Base-by-base conservation (phyloP, 2,113 vertebrate genomes). In the Alosa alosa region DNA sequence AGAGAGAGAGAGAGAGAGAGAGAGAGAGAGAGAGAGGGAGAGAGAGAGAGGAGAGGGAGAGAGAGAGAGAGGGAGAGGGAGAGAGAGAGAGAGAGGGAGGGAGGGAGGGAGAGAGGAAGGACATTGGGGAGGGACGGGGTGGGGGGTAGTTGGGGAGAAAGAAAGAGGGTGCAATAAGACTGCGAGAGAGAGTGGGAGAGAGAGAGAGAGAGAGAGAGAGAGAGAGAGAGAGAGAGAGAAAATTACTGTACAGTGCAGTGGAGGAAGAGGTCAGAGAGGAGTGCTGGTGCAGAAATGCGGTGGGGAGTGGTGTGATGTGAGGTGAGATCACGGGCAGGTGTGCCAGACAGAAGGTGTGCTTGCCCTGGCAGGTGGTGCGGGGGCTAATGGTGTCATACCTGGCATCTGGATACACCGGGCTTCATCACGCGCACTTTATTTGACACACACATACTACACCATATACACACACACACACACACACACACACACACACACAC, bases 331-430 rank as follows among this genome's bases (percentile, higher is more conserved):
- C 84, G 90, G 87, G 86, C 91, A 92, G 90, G 91, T 93, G 91
- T 90, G 85, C 75, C 84, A 90, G 86, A 89, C 92, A 92, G 92
- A 92, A 84, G 86, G 88, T 86, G 81, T 60, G 85, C 81, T 85
- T 88, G 88, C 88, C 55, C 87, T 89, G 89, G 81, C 91, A 93
- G 90, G 91, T 92, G 90, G 85, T 82, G 83, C 84, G 84, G 86
- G 86, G 83, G 52, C 87, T 89, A 87, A 89, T 87, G 83, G 82
- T 91, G 87, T 64, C 84, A 84, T 88, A 86, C 81, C 81, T 88
- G 86, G 86, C 89, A 91, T 92, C 90, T 93, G 92, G 89, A 89
- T 86, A 82, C 82, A 41, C n/a, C 82, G 60, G 7, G 46, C 17
- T 78, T 25, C 18, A 39, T 84, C 52, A 13, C 52, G 13, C 52